Conservation (phyloP, 2,797 vertebrate genomes). For the Sebastes miniatus region DNA sequence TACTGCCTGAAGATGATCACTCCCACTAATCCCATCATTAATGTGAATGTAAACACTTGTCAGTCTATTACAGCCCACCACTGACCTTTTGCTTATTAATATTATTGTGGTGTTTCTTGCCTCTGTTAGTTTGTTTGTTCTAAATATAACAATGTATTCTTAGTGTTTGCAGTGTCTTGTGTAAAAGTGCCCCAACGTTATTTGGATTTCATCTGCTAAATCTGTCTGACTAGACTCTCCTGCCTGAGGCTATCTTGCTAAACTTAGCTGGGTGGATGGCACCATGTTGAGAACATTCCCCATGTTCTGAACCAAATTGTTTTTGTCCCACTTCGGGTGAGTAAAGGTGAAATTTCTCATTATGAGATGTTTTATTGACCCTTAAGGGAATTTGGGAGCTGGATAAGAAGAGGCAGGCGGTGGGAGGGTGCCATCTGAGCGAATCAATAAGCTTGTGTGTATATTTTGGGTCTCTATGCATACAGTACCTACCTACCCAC, state of each 20-base stretch:
- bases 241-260: slow-evolving; percentile 51
- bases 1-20: neutral
- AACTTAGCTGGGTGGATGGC: slow-evolving; percentile 49
- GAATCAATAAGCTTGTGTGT: slow-evolving; percentile 52
- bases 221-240: slow-evolving; percentile 43
- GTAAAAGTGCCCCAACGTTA: neutral
- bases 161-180: neutral
- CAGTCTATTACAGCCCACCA: neutral
- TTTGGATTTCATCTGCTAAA: slow-evolving; percentile 37
- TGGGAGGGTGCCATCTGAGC: slow-evolving; percentile 42
- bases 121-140: neutral
- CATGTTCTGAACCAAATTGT: slow-evolving; percentile 58
- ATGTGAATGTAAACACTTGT: neutral
- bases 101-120: neutral
- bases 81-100: neutral
- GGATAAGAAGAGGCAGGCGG: slow-evolving; percentile 55
- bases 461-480: slow-evolving; percentile 4
- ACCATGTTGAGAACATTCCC: slow-evolving; percentile 53
- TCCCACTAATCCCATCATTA: neutral
- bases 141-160: neutral
- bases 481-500: neutral
- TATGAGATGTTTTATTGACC: slow-evolving; percentile 68
- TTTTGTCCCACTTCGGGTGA: slow-evolving; percentile 56
- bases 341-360: slow-evolving; percentile 67
- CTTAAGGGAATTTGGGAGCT: slow-evolving; percentile 54